Conservation (phyloP, 2,888 invertebrate genomes). For the Tortrix viridana region DNA sequence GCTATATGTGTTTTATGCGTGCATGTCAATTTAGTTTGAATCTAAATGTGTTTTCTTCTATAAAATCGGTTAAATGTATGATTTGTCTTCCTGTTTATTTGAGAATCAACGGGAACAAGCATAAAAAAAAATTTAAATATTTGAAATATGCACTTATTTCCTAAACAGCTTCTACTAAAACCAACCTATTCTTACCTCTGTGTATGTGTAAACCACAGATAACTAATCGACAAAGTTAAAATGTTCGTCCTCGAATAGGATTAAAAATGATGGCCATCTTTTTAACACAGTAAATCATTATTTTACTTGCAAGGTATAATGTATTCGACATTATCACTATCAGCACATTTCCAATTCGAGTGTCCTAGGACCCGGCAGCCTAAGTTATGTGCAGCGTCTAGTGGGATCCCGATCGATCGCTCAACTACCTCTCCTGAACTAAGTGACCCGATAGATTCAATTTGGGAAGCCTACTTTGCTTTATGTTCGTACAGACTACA, state of each 20-base stretch:
- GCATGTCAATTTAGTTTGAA: background rate
- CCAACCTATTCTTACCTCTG: no score
- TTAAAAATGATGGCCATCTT: no score
- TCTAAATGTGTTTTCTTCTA: background rate
- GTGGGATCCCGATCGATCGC: slow-evolving; percentile 41
- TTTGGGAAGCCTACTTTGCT: slow-evolving; percentile 44
- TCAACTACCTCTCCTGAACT: slow-evolving; percentile 39
- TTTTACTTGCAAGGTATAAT: background rate
- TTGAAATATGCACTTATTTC: no score
- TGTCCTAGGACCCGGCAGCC: slow-evolving; percentile 9
- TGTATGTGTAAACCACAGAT: no score
- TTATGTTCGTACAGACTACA: slow-evolving; percentile 23
- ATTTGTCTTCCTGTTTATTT: no score
- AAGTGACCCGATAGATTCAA: slow-evolving; percentile 47
- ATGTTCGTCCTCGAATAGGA: no score
- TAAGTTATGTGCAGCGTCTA: slow-evolving; percentile 31
- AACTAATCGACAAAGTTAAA: no score
- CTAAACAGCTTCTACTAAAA: no score
- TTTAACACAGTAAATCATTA: background rate
- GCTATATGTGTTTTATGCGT: background rate
- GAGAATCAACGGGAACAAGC: no score
- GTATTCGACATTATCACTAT: slow-evolving; percentile 7
- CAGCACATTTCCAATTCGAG: slow-evolving; percentile 23
- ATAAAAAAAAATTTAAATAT: no score
- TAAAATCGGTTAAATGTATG: no score